phyloP scores from a whole-genome alignment of 2,888 invertebrate genomes.

The Diabrotica balteata region DNA sequence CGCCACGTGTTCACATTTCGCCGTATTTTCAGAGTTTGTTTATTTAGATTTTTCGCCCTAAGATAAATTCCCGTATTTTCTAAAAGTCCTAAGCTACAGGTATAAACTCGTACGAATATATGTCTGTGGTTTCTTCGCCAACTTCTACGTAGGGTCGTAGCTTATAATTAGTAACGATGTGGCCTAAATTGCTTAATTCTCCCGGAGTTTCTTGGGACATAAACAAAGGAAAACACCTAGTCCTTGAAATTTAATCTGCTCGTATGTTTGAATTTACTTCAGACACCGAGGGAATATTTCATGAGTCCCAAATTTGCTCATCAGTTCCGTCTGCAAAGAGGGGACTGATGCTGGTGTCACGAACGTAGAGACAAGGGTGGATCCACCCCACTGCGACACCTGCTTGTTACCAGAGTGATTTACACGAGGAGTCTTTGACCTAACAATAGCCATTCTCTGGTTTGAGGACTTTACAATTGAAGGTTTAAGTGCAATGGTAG shows the following conservation, averaged over 20 bases:
- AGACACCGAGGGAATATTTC: conserved; percentile 28
- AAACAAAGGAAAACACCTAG: conserved; percentile 44
- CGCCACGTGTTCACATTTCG: too few species aligned
- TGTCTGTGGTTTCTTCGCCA: conserved; percentile 31
- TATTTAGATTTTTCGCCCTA: not conserved
- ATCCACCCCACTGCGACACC: too few species aligned
- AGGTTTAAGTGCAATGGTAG: too few species aligned
- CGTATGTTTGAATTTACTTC: conserved; percentile 33
- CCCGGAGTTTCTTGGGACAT: conserved; percentile 40
- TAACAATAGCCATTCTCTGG: too few species aligned
- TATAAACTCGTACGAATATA: conserved; percentile 24
- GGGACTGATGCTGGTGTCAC: too few species aligned
- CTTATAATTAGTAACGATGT: conserved; percentile 45
- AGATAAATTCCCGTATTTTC: conserved; percentile 6
- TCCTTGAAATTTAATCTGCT: conserved; percentile 43
- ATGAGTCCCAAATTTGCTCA: conserved; percentile 32
- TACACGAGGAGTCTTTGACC: too few species aligned
- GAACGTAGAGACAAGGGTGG: too few species aligned
- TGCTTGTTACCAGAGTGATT: too few species aligned
- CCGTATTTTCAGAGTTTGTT: not conserved
- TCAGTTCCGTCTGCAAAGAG: conserved; percentile 24
- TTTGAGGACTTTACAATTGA: too few species aligned
- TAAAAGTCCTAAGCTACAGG: conserved; percentile 12
- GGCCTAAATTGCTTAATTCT: conserved; percentile 47
- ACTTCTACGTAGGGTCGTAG: conserved; percentile 41